Evolutionary conservation across 2,888 invertebrate genomes (phyloP), one percentile per base, ranked within the genome.

Genomic region (Lutraria lutraria): DNA sequence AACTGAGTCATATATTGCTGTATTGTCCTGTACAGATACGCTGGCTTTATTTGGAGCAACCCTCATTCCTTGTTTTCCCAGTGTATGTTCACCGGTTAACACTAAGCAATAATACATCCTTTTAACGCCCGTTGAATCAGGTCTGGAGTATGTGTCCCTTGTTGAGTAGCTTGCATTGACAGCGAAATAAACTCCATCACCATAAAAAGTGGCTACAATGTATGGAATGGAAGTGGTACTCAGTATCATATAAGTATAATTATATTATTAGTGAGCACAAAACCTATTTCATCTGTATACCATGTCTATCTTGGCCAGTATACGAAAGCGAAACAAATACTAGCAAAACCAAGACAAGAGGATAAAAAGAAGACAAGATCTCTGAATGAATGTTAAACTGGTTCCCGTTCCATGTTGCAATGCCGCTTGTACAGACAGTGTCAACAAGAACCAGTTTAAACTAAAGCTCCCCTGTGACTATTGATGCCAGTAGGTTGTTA

Each of bases 121-220:
- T 25, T 93, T 93, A 12, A 93, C 81, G 13, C 94, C 94, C 12
- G 72, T n/a, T 2, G 82, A 0, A 88, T 94, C 94, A 43, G 94
- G 92, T 53, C 87, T 60, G 8, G 95, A 92, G 85, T 95, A 95
- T 10, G 86, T 91, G 43, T 91, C 87, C 2, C 81, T 76, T 12
- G 91, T 85, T 0, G 95, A 95, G 86, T 95, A 95, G 21, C 82
- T 60, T 0, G 95, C 93, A 85, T 92, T 84, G 2, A 93, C 93
- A 63, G 95, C 94, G 93, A 96, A 96, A 90, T 96, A 96, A 2
- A 95, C 96, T 31, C 96, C 96, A 68, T 94, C 88, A 21, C 96
- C 96, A 90, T 91, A 94, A 1, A 84, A 91, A 21, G 94, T 94
- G 3, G 95, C 96, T 96, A 68, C 63, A 68, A 68, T 68, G 12